Percentiles rank a stretch among this genome's conserved stretches.
These are phyloP conservation scores for Odontophorus gujanensis DNA, from an alignment of 2,113 vertebrate genomes.

Conservation along the genomic window DNA sequence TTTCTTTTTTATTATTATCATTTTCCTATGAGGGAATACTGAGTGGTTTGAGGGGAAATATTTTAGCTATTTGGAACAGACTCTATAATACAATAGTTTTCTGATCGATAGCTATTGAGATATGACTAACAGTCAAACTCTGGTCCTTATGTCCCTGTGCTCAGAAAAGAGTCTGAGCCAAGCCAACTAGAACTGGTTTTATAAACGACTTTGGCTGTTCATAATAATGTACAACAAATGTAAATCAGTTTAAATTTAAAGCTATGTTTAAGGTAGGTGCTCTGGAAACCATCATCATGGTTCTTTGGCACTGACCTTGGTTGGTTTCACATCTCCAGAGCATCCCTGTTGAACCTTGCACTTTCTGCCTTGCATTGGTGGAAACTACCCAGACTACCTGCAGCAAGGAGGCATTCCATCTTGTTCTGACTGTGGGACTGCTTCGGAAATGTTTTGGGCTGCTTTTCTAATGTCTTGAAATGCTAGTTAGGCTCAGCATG, in stretches of 20 bases:
- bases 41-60: not conserved
- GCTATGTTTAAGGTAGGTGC: not conserved
- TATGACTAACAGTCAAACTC: not conserved
- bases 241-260: not conserved
- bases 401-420: not conserved
- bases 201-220: not conserved
- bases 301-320: fast-evolving
- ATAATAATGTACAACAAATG: constrained; percentile 2
- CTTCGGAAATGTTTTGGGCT: not conserved
- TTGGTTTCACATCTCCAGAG: not conserved
- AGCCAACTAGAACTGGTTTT: not conserved
- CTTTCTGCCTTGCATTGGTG: not conserved
- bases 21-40: not conserved
- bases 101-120: not conserved
- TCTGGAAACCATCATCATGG: not conserved
- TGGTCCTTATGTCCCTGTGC: not conserved
- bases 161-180: not conserved
- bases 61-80: not conserved
- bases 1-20: not conserved
- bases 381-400: not conserved
- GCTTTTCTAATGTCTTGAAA: not conserved
- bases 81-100: not conserved
- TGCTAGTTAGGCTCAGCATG: not conserved
- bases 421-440: not conserved
- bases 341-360: fast-evolving